phyloP scores from a whole-genome alignment of 2,797 vertebrate genomes.

The Lerista edwardsae region DNA sequence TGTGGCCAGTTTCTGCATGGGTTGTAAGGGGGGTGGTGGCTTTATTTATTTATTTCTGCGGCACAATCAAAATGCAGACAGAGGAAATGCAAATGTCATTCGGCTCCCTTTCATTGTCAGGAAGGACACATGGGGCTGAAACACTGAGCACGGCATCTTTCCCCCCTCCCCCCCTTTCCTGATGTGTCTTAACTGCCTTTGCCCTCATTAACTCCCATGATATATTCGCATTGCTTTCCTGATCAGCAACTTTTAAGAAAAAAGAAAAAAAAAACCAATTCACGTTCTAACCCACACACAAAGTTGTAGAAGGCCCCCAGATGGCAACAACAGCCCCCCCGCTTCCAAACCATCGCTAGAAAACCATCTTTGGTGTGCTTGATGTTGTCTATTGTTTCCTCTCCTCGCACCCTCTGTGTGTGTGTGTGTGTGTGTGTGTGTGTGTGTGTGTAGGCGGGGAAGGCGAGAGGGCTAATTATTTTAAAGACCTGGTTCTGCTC shows the following conservation, averaged over 20 bases:
- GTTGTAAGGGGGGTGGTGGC: constrained; percentile 62
- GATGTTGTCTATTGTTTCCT: constrained; percentile 75
- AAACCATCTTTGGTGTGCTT: constrained; percentile 40
- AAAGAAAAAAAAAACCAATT: constrained; percentile 73
- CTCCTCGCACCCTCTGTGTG: constrained; percentile 35
- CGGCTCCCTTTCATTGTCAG: constrained; percentile 78
- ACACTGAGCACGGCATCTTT: constrained; percentile 60
- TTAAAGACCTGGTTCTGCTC: constrained; percentile 64
- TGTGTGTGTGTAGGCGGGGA: constrained; percentile 48
- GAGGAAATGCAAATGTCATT: constrained; percentile 79
- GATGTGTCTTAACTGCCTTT: constrained; percentile 69
- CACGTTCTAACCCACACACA: constrained; percentile 66
- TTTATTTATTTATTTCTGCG: constrained; percentile 34
- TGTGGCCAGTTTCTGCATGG: constrained; percentile 73
- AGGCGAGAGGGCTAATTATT: constrained; percentile 66
- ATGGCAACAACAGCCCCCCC: constrained; percentile 29
- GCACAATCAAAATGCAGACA: constrained; percentile 66
- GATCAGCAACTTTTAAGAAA: constrained; percentile 76
- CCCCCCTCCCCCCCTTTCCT: constrained; percentile 13
- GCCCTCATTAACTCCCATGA: constrained; percentile 78
- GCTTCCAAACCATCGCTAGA: constrained; percentile 30
- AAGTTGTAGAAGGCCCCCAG: constrained; percentile 55
- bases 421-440: constrained; percentile 42
- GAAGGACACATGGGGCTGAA: constrained; percentile 74
- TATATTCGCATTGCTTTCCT: constrained; percentile 74